Evolutionary conservation across 2,113 vertebrate species (phyloP), one percentile per base, ranked within the genome.

Genomic region (Pelmatolapia mariae): DNA sequence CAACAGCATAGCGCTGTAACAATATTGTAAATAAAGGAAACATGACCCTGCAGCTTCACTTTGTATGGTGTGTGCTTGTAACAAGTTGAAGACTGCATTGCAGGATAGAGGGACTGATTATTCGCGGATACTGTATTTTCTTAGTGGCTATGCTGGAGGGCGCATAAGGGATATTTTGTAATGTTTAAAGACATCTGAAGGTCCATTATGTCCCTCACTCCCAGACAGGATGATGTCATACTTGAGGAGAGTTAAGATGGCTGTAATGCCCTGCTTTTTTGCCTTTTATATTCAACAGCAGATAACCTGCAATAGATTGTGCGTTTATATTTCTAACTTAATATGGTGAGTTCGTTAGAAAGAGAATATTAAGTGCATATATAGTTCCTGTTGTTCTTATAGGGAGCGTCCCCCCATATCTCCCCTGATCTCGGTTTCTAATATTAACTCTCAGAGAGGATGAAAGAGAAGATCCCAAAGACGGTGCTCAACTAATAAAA

Each of bases 211-310:
- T 85, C 81, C 45, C 50, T 84, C 81, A 10, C 19, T 61, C 45
- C 68, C 81, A 92, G 91, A 90, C 82, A 85, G 71, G 85, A 84
- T 94, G 86, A 94, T 82, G 86, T 94, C 91, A 94, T 88, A 8
- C 24, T 22, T 45, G 54, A 40, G 52, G 81, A 66, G 33, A 10
- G 84, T 80, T 84, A 82, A 87, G 12, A 36, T 59, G 84, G 52
- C 38, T n/a, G 36, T 45, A 71, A 61, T 24, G 9, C 16, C 38
- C 15, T 38, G 4, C 7, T 13, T 33, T 66, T 66, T 2, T 68
- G 2, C 61, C 11, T 83, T 71, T 78, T 43, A 45, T 38, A 38
- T 38, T 83, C 31, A 73, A 54, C 33, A 36, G 80, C 13, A 50
- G 16, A 5, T 40, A 15, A 2, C 6, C 2, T 43, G n/a, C 43